Percentiles rank a stretch among this genome's conserved stretches.
These are phyloP conservation scores for Pelobates fuscus DNA, from an alignment of 2,113 vertebrate genomes.

Conservation along the genomic window DNA sequence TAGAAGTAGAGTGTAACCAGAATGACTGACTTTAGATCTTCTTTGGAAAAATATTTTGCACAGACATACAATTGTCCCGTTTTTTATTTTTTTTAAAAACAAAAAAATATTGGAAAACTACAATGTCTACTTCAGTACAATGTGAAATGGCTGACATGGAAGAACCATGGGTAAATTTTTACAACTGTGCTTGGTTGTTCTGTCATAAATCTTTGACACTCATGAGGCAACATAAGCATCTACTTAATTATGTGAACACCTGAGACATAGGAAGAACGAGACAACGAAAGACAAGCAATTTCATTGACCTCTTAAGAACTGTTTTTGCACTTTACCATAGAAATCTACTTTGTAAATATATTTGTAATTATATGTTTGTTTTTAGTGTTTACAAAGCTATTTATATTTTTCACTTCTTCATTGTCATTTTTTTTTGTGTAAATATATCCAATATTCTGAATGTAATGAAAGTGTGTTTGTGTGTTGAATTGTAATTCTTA, in stretches of 20 bases:
- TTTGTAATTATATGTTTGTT: not conserved
- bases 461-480: no score
- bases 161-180: not conserved
- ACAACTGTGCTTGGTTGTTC: not conserved
- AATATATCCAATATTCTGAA: no score
- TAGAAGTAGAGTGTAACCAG: slow-evolving; percentile 65
- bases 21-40: not conserved
- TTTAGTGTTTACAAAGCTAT: slow-evolving; percentile 12
- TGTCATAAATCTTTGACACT: no score
- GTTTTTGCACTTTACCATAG: slow-evolving; percentile 29
- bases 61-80: no score
- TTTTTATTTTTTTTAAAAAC: no score
- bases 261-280: not conserved
- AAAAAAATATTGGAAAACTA: not conserved
- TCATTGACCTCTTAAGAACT: not conserved
- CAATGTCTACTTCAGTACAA: not conserved
- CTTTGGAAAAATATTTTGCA: not conserved
- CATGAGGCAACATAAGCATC: no score
- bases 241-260: no score
- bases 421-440: no score
- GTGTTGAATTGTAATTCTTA: no score
- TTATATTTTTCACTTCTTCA: no score
- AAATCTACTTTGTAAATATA: slow-evolving; percentile 17
- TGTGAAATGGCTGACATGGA: not conserved
- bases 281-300: not conserved